Conservation (phyloP, 1,140 invertebrate genomes). For the Mylabris phalerata region DNA sequence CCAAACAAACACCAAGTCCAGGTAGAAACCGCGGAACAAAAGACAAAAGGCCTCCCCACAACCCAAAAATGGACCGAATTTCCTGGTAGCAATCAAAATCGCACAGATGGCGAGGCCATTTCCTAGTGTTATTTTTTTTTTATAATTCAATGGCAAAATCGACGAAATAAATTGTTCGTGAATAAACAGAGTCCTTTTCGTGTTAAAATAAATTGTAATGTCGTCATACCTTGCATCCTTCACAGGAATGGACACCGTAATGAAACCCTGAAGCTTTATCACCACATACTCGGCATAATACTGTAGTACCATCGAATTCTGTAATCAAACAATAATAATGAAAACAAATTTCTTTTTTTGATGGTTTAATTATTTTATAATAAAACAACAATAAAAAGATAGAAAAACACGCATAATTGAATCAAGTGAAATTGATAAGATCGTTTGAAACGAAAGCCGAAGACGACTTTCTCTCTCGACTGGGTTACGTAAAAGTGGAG, state of each 20-base stretch:
- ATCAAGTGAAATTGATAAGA: background rate
- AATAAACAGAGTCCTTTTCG: background rate
- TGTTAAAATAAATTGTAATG: background rate
- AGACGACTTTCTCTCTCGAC: conserved; percentile 22
- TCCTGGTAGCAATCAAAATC: too few species aligned
- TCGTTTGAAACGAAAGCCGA: conserved; percentile 2
- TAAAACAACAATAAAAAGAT: too few species aligned
- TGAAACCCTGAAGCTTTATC: conserved; percentile 99
- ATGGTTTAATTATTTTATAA: too few species aligned
- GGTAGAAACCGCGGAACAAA: conserved; percentile 16
- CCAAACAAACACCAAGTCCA: conserved; percentile 17
- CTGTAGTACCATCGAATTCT: conserved; percentile 99
- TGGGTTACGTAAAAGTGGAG: conserved; percentile 18
- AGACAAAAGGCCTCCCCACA: background rate
- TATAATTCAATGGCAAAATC: background rate
- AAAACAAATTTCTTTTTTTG: background rate
- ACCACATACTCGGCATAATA: conserved; percentile 94
- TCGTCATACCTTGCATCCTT: conserved; percentile 95
- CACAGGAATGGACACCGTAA: conserved; percentile 98
- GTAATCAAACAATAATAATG: conserved; percentile 41
- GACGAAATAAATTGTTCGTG: background rate
- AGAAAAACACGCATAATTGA: too few species aligned
- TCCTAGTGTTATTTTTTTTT: too few species aligned
- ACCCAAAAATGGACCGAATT: too few species aligned
- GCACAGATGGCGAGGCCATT: too few species aligned